A percentile compares a stretch with the other conserved stretches of the same genome.
Conservation (phyloP, 2,113 vertebrate species). For the Lophotis ruficrista region DNA sequence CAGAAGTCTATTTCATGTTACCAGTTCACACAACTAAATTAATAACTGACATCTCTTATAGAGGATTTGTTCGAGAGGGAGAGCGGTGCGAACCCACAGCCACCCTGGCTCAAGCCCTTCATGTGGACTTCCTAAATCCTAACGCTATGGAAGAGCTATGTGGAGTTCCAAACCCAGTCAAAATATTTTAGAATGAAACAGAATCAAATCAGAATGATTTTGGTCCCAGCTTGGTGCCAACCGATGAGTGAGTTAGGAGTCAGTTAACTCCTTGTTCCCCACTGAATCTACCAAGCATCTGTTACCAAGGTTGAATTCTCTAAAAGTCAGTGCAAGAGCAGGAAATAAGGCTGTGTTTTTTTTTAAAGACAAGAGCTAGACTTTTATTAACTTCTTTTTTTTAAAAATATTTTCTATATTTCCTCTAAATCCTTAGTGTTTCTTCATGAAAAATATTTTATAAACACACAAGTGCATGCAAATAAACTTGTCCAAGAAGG, state of each 20-base stretch:
- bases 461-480: neutral
- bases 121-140: neutral
- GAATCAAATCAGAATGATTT: neutral
- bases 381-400: neutral
- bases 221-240: neutral
- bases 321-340: neutral
- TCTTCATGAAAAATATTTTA: neutral
- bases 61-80: neutral
- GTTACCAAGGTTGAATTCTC: neutral
- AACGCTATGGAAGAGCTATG: neutral
- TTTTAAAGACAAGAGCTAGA: neutral
- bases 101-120: neutral
- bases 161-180: neutral
- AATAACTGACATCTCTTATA: neutral
- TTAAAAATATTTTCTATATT: neutral
- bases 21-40: neutral
- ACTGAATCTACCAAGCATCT: neutral
- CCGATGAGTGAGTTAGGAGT: rapidly evolving
- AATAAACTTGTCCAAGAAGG: neutral
- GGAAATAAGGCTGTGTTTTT: neutral
- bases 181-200: neutral
- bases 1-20: neutral
- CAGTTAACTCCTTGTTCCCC: neutral
- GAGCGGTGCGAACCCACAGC: neutral
- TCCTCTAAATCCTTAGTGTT: neutral